A percentile compares a stretch with the other conserved stretches of the same genome.
These are phyloP conservation scores for Psittacula derbiana DNA, from an alignment of 2,797 vertebrate species.

Conservation along the genomic window DNA sequence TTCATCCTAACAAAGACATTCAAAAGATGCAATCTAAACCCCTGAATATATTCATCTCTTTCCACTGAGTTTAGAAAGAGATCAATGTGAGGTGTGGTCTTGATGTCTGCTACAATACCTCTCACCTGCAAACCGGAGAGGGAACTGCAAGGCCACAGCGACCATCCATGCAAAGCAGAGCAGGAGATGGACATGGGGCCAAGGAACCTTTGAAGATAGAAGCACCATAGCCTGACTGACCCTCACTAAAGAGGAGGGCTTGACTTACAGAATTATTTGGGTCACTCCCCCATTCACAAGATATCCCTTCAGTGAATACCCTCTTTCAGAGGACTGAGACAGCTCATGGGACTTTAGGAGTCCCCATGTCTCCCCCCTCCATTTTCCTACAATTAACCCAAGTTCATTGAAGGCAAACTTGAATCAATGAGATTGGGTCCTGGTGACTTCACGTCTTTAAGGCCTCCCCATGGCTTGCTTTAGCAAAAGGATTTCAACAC, in stretches of 20 bases:
- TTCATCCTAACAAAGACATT: background rate
- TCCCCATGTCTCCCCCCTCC: background rate
- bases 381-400: background rate
- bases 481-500: background rate
- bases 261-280: background rate
- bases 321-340: background rate
- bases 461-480: background rate
- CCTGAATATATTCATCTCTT: background rate
- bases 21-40: background rate
- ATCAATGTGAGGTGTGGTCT: background rate
- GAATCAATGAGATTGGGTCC: background rate
- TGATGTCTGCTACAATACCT: background rate
- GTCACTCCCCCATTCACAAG: background rate
- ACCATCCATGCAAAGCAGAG: background rate
- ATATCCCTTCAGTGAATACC: background rate
- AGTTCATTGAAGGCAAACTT: background rate
- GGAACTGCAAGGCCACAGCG: background rate
- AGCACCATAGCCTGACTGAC: background rate
- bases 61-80: background rate
- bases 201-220: rapidly evolving
- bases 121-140: background rate
- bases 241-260: background rate
- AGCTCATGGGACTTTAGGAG: rapidly evolving
- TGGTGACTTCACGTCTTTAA: background rate
- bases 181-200: background rate